Conservation (phyloP, 2,888 invertebrate species). For the Plusia festucae region DNA sequence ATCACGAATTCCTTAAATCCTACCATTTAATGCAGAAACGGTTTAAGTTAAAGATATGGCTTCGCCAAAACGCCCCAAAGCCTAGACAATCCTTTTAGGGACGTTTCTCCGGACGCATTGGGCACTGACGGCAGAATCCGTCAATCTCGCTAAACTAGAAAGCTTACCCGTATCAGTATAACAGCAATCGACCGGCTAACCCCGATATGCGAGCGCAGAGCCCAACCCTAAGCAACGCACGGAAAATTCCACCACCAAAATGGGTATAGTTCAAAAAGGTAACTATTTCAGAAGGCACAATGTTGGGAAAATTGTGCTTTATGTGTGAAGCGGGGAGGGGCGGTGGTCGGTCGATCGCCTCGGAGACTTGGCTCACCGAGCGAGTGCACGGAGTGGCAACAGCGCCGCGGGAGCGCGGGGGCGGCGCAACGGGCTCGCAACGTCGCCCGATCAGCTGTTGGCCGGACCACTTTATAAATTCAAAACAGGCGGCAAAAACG, state of each 20-base stretch:
- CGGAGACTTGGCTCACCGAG: slow-evolving; percentile 61
- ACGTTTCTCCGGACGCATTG: slow-evolving; percentile 47
- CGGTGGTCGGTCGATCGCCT: slow-evolving; percentile 84
- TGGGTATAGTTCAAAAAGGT: slow-evolving; percentile 63
- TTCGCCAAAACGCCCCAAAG: slow-evolving; percentile 44
- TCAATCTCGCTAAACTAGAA: slow-evolving; percentile 49
- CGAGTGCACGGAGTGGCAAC: slow-evolving; percentile 76
- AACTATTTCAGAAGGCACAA: slow-evolving; percentile 73
- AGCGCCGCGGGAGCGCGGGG: slow-evolving; percentile 66
- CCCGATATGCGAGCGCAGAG: slow-evolving; percentile 58
- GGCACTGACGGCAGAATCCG: slow-evolving; percentile 47
- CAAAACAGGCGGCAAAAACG: slow-evolving; percentile 84
- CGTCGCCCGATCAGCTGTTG: slow-evolving; percentile 85
- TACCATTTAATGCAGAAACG: not conserved
- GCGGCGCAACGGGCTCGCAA: slow-evolving; percentile 67
- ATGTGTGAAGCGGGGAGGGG: slow-evolving; percentile 68
- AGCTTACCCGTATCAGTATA: slow-evolving; percentile 41
- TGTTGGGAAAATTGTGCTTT: slow-evolving; percentile 75
- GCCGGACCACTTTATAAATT: slow-evolving; percentile 78
- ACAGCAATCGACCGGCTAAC: slow-evolving; percentile 67
- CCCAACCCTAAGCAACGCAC: slow-evolving; percentile 39
- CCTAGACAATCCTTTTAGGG: slow-evolving; percentile 50
- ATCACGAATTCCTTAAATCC: slow-evolving; percentile 5
- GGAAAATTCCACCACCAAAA: slow-evolving; percentile 58
- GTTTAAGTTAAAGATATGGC: slow-evolving; percentile 30